These are phyloP conservation scores for Pterocles gutturalis DNA, from an alignment of 2,113 vertebrate genomes.

Conservation along the genomic window DNA sequence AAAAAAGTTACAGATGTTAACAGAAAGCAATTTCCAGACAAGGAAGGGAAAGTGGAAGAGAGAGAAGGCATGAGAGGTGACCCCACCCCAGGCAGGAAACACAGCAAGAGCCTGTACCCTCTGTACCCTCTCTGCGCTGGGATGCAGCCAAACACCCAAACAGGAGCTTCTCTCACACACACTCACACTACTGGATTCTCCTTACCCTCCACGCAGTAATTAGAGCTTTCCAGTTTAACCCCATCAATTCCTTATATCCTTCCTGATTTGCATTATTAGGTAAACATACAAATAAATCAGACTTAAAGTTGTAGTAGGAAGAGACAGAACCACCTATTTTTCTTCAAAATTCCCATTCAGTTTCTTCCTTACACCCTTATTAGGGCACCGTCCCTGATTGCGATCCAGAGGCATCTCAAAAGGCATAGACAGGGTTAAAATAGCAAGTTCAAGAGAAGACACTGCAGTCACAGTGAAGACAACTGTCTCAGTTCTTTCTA, in stretches of 20 bases:
- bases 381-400: not conserved
- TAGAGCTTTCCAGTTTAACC: slow-evolving; percentile 2
- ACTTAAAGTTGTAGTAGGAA: not conserved
- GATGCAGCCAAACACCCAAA: not conserved
- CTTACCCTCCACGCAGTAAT: not conserved
- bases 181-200: not conserved
- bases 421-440: not conserved
- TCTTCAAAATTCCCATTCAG: not conserved
- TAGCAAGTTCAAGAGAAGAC: not conserved
- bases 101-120: not conserved
- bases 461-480: not conserved
- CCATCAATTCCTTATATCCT: not conserved
- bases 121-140: not conserved
- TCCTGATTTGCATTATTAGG: not conserved
- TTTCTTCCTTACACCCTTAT: not conserved
- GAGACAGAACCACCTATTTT: not conserved
- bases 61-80: slow-evolving; percentile 1
- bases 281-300: not conserved
- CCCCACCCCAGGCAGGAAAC: not conserved
- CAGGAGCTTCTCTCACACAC: not conserved
- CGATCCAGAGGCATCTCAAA: not conserved
- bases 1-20: slow-evolving; percentile 66
- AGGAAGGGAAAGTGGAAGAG: not conserved
- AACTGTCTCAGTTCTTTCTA: not conserved
- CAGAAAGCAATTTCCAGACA: not conserved